phyloP scores from a whole-genome alignment of 2,888 invertebrate species.

The Arctia plantaginis region DNA sequence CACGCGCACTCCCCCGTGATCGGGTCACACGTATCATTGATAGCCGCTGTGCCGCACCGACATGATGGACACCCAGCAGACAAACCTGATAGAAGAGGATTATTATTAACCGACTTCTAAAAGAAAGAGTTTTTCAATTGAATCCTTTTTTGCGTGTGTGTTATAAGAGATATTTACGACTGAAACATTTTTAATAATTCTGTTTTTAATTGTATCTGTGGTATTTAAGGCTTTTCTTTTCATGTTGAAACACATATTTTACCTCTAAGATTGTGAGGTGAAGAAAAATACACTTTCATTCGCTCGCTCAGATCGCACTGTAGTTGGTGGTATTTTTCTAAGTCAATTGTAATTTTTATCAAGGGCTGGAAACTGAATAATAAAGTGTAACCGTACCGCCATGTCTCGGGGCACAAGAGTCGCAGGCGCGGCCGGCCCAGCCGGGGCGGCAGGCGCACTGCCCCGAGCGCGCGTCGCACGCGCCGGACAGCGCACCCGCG shows the following conservation, averaged over 20 bases:
- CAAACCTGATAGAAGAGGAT: constrained; percentile 85
- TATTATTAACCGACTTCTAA: not conserved
- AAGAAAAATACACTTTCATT: too few species aligned
- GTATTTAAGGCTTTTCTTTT: too few species aligned
- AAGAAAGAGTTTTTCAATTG: not conserved
- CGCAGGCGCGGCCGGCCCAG: constrained; percentile 81
- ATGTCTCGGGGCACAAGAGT: not conserved
- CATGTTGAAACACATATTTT: too few species aligned
- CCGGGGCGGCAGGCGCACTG: constrained; percentile 91
- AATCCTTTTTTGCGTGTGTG: not conserved
- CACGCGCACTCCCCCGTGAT: constrained; percentile 93
- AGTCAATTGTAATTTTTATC: not conserved
- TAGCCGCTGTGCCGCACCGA: constrained; percentile 91
- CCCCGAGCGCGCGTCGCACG: constrained; percentile 91
- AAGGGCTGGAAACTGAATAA: not conserved
- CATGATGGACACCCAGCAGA: constrained; percentile 93
- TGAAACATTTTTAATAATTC: too few species aligned
- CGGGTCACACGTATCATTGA: constrained; percentile 89
- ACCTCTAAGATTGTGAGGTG: too few species aligned
- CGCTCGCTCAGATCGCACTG: too few species aligned
- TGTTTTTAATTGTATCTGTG: too few species aligned
- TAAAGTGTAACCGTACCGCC: constrained; percentile 10
- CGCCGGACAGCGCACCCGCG: constrained; percentile 89
- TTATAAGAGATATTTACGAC: too few species aligned
- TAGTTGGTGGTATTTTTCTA: too few species aligned